Evolutionary conservation across 2,888 invertebrate genomes (phyloP).

Genomic region (Nasonovia ribisnigri): DNA sequence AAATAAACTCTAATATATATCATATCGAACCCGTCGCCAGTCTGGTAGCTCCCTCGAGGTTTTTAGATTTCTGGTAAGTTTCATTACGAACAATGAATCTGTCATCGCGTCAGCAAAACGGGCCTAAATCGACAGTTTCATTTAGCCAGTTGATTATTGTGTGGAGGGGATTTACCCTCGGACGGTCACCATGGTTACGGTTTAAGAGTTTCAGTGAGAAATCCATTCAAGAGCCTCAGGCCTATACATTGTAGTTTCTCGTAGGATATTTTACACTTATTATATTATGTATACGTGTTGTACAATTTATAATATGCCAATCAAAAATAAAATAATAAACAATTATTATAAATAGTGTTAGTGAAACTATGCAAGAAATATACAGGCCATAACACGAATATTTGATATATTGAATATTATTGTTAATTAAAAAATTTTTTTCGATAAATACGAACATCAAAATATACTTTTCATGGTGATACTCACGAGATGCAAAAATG

Average conservation of each 20-base stretch:
- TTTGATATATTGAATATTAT: not conserved
- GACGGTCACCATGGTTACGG: slow-evolving; percentile 53
- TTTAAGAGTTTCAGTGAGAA: slow-evolving; percentile 59
- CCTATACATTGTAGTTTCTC: slow-evolving; percentile 32
- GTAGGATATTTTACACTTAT: slow-evolving; percentile 14
- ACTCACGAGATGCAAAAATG: not conserved
- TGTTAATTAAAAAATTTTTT: not conserved
- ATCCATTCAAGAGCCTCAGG: slow-evolving; percentile 56
- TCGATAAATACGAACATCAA: not conserved
- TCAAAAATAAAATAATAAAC: not conserved
- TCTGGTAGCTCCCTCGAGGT: not conserved
- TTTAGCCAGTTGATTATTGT: slow-evolving; percentile 61
- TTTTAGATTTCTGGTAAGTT: slow-evolving; percentile 20
- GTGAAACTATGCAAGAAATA: not conserved
- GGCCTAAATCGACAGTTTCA: slow-evolving; percentile 64
- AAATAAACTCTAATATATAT: slow-evolving; percentile 7
- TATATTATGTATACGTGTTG: not conserved
- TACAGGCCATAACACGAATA: too few species aligned
- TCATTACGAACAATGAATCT: slow-evolving; percentile 51
- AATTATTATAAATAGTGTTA: not conserved
- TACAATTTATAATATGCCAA: not conserved
- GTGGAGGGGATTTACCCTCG: slow-evolving; percentile 60
- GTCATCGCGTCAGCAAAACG: slow-evolving; percentile 53
- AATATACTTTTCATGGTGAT: not conserved
- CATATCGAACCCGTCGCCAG: not conserved